These are phyloP conservation scores for Amphipyra tragopoginis DNA, from an alignment of 2,888 invertebrate genomes.

Conservation along the genomic window DNA sequence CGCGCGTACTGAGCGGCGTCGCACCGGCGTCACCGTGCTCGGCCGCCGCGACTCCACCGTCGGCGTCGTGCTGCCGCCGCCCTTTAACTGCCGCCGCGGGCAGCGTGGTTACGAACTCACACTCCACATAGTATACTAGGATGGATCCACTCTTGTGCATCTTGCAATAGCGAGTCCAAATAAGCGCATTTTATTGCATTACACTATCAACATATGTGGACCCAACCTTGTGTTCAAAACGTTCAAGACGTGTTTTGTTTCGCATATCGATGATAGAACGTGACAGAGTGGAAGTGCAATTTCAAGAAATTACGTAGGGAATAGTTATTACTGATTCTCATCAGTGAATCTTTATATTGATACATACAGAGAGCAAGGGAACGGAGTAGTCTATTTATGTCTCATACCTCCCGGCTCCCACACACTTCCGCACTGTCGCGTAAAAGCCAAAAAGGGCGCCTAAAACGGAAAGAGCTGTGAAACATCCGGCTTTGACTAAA, in stretches of 20 bases:
- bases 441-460: no score
- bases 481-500: no score
- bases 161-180: no score
- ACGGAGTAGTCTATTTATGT: constrained; percentile 6
- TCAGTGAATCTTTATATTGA: constrained; percentile 4
- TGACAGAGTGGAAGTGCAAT: constrained; percentile 41
- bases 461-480: no score
- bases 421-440: constrained; percentile 28
- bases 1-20: constrained; percentile 91
- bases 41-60: constrained; percentile 90
- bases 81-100: constrained; percentile 92
- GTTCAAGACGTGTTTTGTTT: no score
- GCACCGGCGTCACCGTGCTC: constrained; percentile 90
- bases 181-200: no score
- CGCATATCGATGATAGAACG: constrained; percentile 5
- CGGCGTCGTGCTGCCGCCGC: constrained; percentile 89
- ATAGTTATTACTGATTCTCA: no score
- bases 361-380: constrained; percentile 27
- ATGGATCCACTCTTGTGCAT: no score
- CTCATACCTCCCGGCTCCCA: constrained; percentile 35
- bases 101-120: constrained; percentile 84
- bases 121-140: constrained; percentile 26
- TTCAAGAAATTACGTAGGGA: constrained; percentile 5
- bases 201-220: no score
- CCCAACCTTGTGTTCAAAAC: neutral